Evolutionary conservation across 2,797 vertebrate species (phyloP), one percentile per base, ranked within the genome.

Genomic region (Darevskia nairensis): DNA sequence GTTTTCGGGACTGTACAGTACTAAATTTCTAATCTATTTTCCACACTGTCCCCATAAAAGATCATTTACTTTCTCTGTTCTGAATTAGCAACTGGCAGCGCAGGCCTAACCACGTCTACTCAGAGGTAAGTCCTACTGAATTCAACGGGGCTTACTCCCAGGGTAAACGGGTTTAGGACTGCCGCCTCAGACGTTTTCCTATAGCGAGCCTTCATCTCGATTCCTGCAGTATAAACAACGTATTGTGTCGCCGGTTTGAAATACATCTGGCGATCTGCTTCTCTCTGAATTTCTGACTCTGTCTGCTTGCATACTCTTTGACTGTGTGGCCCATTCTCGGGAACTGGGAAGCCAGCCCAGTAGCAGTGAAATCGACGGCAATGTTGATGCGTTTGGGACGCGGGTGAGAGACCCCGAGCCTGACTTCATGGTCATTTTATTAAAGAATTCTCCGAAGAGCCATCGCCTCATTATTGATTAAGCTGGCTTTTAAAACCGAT

Each of bases 201-300:
- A 90, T 93, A 95, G 93, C 79, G 79, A 91, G 92, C 90, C 88
- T 93, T 91, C 93, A 89, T n/a, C 69, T 82, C 96, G 96, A 95
- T 95, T 96, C 95, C 92, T 91, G 2, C 68, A 89, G 85, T 92
- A 93, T 95, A 95, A 96, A 95, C 85, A 92, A 93, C 21, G 75
- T 90, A 87, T 87, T 88, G 23, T 72, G 86, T 86, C 86, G 87
- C 86, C 86, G 6, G 81, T 91, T 89, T 94, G 88, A 92, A 95
- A 91, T 87, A 93, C 46, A 93, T 84, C 85, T 29, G 23, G 44
- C 46, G 79, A 21, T 86, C 46, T 44, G 9, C 35, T 90, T 64
- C 72, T 84, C 46, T 68, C 68, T 25, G 13, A 11, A 55, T 74
- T 69, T 35, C n/a, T 27, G 19, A n/a, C 77, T 19, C 77, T 7